A percentile compares a stretch with the other conserved stretches of the same genome.
phyloP scores from a whole-genome alignment of 2,113 vertebrate genomes.

The Saguinus imperator region DNA sequence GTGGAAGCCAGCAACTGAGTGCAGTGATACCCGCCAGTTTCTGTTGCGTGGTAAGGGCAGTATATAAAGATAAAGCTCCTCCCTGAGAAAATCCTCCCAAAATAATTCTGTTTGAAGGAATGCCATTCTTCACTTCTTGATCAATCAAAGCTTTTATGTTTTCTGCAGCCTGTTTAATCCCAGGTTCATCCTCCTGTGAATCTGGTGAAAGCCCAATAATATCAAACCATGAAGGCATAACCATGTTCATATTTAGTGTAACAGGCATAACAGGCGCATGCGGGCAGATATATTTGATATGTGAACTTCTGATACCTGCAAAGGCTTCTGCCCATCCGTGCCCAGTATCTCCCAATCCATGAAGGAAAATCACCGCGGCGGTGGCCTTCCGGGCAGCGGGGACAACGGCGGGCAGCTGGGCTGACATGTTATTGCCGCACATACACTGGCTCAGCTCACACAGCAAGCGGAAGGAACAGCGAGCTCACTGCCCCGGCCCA shows the following conservation, averaged over 20 bases:
- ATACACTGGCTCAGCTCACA: conserved; percentile 83
- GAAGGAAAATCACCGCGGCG: conserved; percentile 98
- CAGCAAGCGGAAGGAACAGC: conserved; percentile 20
- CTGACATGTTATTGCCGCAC: conserved; percentile 97
- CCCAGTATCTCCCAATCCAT: conserved; percentile 98
- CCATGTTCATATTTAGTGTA: too few relatives aligned
- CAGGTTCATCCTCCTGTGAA: conserved; percentile 92
- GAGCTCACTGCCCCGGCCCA: neutral
- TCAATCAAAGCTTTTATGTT: conserved; percentile 69
- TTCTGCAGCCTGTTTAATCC: conserved; percentile 95
- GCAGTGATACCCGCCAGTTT: too few relatives aligned
- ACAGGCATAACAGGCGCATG: too few relatives aligned
- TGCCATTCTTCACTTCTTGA: too few relatives aligned
- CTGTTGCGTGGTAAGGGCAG: too few relatives aligned
- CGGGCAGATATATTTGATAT: too few relatives aligned
- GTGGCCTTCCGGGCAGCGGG: conserved; percentile 94
- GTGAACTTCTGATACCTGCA: too few relatives aligned
- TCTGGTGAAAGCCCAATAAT: conserved; percentile 93
- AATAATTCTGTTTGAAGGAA: too few relatives aligned
- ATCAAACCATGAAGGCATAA: conserved; percentile 88
- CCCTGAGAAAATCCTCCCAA: too few relatives aligned
- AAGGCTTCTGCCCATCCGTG: too few relatives aligned
- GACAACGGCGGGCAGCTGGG: conserved; percentile 93
- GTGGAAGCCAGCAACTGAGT: too few relatives aligned
- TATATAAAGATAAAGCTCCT: too few relatives aligned